Conservation (phyloP, 2,888 invertebrate species). For the Hirtodrosophila trivittata region DNA sequence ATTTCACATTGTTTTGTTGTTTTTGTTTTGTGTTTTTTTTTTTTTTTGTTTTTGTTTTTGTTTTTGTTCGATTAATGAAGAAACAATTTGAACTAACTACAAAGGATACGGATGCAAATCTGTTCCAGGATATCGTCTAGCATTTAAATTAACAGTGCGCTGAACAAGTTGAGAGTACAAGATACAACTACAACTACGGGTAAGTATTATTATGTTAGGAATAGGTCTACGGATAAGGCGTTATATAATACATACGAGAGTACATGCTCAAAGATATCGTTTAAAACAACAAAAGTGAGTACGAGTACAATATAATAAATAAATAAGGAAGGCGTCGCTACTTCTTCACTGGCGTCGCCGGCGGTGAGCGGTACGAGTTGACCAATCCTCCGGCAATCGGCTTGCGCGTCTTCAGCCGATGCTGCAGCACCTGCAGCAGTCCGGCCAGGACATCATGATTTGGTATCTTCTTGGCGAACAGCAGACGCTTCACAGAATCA, state of each 20-base stretch:
- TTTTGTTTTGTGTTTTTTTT: constrained; percentile 27
- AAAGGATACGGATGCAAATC: constrained; percentile 29
- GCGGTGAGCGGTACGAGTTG: constrained; percentile 79
- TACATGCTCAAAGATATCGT: constrained; percentile 45
- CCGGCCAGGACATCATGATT: constrained; percentile 95
- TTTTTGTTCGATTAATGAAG: constrained; percentile 59
- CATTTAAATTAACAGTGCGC: constrained; percentile 71
- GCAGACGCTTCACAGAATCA: constrained; percentile 93
- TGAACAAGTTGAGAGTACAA: constrained; percentile 65
- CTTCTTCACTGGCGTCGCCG: constrained; percentile 67
- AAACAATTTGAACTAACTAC: constrained; percentile 77
- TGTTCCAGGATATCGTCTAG: constrained; percentile 31
- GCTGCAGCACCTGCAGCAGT: constrained; percentile 91
- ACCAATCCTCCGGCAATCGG: constrained; percentile 60
- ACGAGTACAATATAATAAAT: constrained; percentile 60
- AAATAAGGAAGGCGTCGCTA: constrained; percentile 38
- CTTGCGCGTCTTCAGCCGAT: constrained; percentile 89
- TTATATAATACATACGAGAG: constrained; percentile 69
- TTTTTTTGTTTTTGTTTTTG: constrained; percentile 24
- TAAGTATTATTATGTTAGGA: constrained; percentile 10
- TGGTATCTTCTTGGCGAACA: constrained; percentile 94
- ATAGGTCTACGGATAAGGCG: constrained; percentile 14
- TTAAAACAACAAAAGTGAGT: constrained; percentile 60
- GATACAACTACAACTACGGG: constrained; percentile 56
- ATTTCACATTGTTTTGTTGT: too few species aligned